Percentiles rank a stretch among this genome's conserved stretches.
Conservation (phyloP, 1,140 invertebrate species). For the Ceratina japonica region DNA sequence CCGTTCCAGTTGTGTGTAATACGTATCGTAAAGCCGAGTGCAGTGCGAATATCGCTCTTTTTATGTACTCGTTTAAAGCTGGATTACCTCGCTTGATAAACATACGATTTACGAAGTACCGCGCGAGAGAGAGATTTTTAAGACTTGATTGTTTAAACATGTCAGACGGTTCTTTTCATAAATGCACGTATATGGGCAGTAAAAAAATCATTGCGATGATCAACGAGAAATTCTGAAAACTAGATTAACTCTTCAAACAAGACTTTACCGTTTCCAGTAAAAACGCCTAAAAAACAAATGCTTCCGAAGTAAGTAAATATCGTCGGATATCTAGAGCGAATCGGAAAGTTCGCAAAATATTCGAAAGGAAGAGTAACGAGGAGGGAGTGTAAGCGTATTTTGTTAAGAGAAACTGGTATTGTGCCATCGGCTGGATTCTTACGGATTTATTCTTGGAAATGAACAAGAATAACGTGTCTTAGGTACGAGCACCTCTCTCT, state of each 20-base stretch:
- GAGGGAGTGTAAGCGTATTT: conserved; percentile 29
- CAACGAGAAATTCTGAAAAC: neutral
- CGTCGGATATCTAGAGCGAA: neutral
- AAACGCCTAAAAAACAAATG: neutral
- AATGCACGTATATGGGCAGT: neutral
- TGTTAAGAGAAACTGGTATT: conserved; percentile 51
- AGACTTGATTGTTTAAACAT: no score
- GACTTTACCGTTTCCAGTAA: neutral
- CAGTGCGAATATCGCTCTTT: no score
- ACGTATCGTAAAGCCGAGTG: neutral
- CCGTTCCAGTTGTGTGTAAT: neutral
- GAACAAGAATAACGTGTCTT: conserved; percentile 54
- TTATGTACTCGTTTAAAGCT: no score
- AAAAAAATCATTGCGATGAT: neutral
- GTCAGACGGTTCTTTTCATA: neutral
- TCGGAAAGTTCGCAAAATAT: conserved; percentile 12
- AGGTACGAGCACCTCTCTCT: conserved; percentile 38
- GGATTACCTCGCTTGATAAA: no score
- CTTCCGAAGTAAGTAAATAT: neutral
- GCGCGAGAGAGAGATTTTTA: no score
- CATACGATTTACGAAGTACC: no score
- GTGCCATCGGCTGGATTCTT: conserved; percentile 49
- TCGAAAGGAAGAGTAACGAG: neutral
- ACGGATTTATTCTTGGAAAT: conserved; percentile 56
- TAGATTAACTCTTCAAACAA: conserved; percentile 12